Evolutionary conservation across 2,888 invertebrate species (phyloP).

Genomic region (Xanthorhoe spadicearia): DNA sequence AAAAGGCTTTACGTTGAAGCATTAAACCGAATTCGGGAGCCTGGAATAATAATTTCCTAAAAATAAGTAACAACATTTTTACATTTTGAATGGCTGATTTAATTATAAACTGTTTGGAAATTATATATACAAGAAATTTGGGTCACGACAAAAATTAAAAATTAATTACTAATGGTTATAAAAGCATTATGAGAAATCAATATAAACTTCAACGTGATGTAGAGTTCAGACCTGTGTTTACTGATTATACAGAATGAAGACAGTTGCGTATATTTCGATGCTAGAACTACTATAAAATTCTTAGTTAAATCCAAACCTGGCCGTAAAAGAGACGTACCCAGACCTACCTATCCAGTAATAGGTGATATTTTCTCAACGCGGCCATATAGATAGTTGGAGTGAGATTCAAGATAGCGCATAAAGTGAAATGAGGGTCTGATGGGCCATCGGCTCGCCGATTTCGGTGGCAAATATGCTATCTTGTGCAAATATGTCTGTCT

Average conservation of each 20-base stretch:
- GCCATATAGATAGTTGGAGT: conserved; percentile 40
- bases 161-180: background rate
- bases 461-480: conserved; percentile 48
- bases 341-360: conserved; percentile 33
- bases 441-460: conserved; percentile 45
- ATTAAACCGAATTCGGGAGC: too few relatives aligned
- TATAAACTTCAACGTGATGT: background rate
- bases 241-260: conserved; percentile 18
- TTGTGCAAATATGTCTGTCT: conserved; percentile 41
- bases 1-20: background rate
- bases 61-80: too few relatives aligned
- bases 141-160: too few relatives aligned
- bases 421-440: conserved; percentile 48
- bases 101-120: too few relatives aligned
- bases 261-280: conserved; percentile 7
- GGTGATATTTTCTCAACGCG: conserved; percentile 42
- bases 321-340: conserved; percentile 32
- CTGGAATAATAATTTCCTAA: too few relatives aligned
- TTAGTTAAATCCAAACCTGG: conserved; percentile 27
- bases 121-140: too few relatives aligned
- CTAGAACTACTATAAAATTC: conserved; percentile 17
- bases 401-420: conserved; percentile 45
- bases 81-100: too few relatives aligned
- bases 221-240: conserved; percentile 4
- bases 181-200: background rate